Percentiles rank a stretch among this genome's conserved stretches.
These are phyloP conservation scores for Masnerella sp. DNA, from an alignment of 2,888 invertebrate genomes.

Conservation along the genomic window DNA sequence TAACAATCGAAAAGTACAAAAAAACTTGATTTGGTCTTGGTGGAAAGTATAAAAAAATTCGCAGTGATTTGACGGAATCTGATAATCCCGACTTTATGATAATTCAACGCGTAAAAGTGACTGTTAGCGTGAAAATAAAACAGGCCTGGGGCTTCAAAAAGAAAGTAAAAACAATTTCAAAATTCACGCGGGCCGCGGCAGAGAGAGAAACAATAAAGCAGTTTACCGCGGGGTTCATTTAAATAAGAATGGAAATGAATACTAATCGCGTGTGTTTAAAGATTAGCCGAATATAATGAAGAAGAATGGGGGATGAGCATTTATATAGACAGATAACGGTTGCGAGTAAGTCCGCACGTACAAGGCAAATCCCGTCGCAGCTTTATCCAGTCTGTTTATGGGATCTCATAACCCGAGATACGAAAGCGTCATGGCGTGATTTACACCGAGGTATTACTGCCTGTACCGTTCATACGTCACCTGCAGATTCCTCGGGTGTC, in stretches of 20 bases:
- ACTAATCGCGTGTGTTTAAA: slow-evolving; percentile 46
- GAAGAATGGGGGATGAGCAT: slow-evolving; percentile 52
- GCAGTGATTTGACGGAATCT: slow-evolving; percentile 18
- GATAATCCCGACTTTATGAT: slow-evolving; percentile 18
- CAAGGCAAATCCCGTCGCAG: slow-evolving; percentile 43
- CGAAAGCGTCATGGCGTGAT: slow-evolving; percentile 68
- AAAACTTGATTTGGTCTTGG: too few species aligned
- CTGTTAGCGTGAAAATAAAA: slow-evolving; percentile 18
- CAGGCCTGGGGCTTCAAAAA: slow-evolving; percentile 8
- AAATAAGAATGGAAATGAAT: slow-evolving; percentile 42
- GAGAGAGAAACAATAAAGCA: slow-evolving; percentile 24
- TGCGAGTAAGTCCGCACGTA: slow-evolving; percentile 44
- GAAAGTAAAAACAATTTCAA: slow-evolving; percentile 24
- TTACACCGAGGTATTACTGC: slow-evolving; percentile 69
- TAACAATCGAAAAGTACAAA: too few species aligned
- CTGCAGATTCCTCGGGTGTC: slow-evolving; percentile 64
- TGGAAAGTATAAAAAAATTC: slow-evolving; percentile 10
- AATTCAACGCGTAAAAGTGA: slow-evolving; percentile 14
- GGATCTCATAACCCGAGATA: slow-evolving; percentile 67
- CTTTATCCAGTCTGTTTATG: slow-evolving; percentile 63
- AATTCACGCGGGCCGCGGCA: slow-evolving; percentile 7
- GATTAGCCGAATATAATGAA: slow-evolving; percentile 52
- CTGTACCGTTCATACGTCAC: slow-evolving; percentile 66
- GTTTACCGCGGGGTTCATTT: slow-evolving; percentile 24
- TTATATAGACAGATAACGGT: slow-evolving; percentile 46